Percentiles rank a stretch among this genome's conserved stretches.
These are phyloP conservation scores for Anguilla anguilla DNA, from an alignment of 2,797 vertebrate genomes.

Conservation along the genomic window DNA sequence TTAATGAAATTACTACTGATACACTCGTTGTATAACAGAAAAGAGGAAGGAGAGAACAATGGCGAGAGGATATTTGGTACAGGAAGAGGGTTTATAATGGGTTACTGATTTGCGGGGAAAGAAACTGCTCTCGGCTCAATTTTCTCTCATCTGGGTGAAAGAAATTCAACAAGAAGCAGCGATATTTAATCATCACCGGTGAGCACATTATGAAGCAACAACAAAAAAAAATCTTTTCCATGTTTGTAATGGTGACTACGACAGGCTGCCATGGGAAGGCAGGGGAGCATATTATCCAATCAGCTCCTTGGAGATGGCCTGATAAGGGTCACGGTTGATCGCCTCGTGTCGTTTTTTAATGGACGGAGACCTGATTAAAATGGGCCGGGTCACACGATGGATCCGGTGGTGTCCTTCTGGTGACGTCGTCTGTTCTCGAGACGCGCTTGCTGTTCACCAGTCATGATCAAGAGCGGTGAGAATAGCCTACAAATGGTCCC, in stretches of 20 bases:
- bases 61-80: background rate
- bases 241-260: background rate
- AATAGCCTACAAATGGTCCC: background rate
- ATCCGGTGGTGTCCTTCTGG: background rate
- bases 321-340: background rate
- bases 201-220: background rate
- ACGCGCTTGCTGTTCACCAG: background rate
- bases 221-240: background rate
- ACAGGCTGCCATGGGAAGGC: background rate
- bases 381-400: background rate
- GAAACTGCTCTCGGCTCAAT: background rate
- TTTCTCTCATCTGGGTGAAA: background rate
- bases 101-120: background rate
- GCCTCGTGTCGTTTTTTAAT: background rate
- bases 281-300: too few species aligned
- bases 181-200: background rate
- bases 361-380: background rate
- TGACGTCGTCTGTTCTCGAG: background rate
- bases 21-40: background rate
- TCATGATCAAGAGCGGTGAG: background rate
- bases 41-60: background rate
- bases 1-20: background rate
- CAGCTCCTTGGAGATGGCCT: background rate
- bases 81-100: background rate
- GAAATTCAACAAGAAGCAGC: background rate